Evolutionary conservation across 1,140 invertebrate species (phyloP).

Genomic region (Aphidius ervi): DNA sequence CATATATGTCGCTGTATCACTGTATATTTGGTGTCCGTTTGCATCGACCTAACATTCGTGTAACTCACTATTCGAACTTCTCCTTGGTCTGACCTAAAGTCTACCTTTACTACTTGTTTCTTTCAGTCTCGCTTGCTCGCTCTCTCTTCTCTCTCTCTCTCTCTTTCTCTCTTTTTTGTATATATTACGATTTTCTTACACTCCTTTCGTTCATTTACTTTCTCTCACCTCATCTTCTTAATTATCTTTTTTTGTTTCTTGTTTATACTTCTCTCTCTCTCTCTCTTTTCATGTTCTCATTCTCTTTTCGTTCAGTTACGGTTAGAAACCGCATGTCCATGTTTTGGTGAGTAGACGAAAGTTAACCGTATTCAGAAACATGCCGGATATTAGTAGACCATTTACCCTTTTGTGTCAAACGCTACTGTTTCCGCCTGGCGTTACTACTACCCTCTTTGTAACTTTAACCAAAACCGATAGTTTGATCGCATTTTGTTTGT

Average conservation of each 20-base stretch:
- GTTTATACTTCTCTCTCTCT: too few relatives aligned
- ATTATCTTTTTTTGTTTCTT: neutral
- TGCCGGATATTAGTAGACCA: constrained; percentile 20
- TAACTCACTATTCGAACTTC: constrained; percentile 17
- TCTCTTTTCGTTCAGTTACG: neutral
- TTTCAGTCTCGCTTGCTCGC: too few relatives aligned
- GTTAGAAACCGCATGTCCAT: constrained; percentile 21
- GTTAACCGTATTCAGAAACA: constrained; percentile 24
- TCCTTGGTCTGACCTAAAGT: neutral
- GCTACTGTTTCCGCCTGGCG: neutral
- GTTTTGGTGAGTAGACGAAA: constrained; percentile 24
- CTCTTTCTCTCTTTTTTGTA: too few relatives aligned
- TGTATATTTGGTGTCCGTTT: constrained; percentile 16
- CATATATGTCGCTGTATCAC: neutral
- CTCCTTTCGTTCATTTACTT: neutral
- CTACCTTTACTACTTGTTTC: too few relatives aligned
- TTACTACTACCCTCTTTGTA: too few relatives aligned
- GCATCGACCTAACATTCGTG: constrained; percentile 13
- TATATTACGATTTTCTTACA: neutral
- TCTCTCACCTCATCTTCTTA: neutral
- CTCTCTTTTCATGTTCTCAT: neutral
- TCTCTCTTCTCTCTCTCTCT: too few relatives aligned
- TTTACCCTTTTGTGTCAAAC: constrained; percentile 12
- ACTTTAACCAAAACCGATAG: too few relatives aligned
- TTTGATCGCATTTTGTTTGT: too few relatives aligned